Base-by-base conservation (phyloP, 2,888 invertebrate genomes). In the Hyposoter dolosus region DNA sequence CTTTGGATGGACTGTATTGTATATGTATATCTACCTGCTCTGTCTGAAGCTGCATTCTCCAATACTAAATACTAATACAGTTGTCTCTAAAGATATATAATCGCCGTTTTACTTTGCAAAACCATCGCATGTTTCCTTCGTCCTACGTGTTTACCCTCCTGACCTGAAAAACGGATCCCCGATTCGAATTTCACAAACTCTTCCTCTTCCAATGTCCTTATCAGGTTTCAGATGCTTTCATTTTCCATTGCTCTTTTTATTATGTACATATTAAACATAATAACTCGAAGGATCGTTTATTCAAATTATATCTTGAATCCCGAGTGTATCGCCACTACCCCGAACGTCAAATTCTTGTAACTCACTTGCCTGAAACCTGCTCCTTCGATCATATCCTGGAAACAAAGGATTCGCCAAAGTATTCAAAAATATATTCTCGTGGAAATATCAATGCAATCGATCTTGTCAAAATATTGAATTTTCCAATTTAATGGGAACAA, bases 301-400 rank as follows among this genome's bases (percentile, higher is more conserved):
- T 74, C 45, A 74, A 80, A 82, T 87, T 63, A 83, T 88, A 98
- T 95, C 95, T 99, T 99, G 94, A 98, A 99, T 43, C 98, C 99
- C 0, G 98, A 98, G 94, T 99, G 99, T 93, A 99, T 99, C 68
- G 99, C 97, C 86, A 98, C 98, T 5, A 99, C 95, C 1, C 99
- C 99, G 91, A 98, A 96, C 1, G 97, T 97, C 82, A 99, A 95
- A 95, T 99, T 99, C 94, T 98, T 98, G 93, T 98, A 98, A 0
- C 96, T 95, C 0, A 98, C 99, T 91, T 96, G 95, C 63, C 96
- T 95, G 94, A 99, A 99, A 7, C 99, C 99, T 0, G 98, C 98
- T 45, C 96, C 95, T 92, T 97, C 96, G 74, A 99, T 99, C 97
- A 99, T 98, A 3, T 93, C 90, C 93, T 97, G 97, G 94, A 65